These are phyloP conservation scores for Poeciliopsis turneri DNA, from an alignment of 2,797 vertebrate species.

Conservation along the genomic window DNA sequence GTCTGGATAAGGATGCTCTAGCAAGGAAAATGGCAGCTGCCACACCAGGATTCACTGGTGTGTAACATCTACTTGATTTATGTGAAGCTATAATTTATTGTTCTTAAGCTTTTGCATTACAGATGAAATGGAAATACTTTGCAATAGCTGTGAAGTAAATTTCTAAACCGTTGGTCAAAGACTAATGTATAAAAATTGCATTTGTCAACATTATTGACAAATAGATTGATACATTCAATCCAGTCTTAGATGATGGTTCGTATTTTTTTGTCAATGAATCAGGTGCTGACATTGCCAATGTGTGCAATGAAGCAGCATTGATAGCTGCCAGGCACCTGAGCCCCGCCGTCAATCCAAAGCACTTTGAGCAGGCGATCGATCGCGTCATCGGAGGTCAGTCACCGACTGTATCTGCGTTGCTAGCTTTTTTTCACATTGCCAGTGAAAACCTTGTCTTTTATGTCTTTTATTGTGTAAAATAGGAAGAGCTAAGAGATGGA, in stretches of 20 bases:
- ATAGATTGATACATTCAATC: not conserved
- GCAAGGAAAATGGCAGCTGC: conserved; percentile 90
- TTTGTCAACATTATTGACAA: not conserved
- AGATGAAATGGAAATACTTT: not conserved
- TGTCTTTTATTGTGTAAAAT: not conserved
- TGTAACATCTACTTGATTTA: conserved; percentile 7
- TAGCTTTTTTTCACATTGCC: not conserved
- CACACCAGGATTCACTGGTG: conserved; percentile 95
- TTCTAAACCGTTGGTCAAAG: not conserved
- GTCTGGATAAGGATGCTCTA: conserved; percentile 85
- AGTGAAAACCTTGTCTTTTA: not conserved
- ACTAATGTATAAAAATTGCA: not conserved
- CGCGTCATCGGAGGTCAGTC: conserved; percentile 91
- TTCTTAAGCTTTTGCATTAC: not conserved
- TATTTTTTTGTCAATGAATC: conserved; percentile 14
- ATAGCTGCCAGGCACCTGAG: conserved; percentile 92
- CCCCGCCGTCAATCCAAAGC: conserved; percentile 75
- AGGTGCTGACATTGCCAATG: conserved; percentile 95
- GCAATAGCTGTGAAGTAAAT: not conserved
- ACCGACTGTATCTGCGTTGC: not conserved
- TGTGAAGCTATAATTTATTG: not conserved
- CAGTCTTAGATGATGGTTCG: not conserved
- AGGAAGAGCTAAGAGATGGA: not conserved
- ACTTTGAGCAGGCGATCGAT: conserved; percentile 96
- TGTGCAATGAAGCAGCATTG: conserved; percentile 95